phyloP scores from a whole-genome alignment of 2,797 vertebrate genomes.

The Pterois miles region DNA sequence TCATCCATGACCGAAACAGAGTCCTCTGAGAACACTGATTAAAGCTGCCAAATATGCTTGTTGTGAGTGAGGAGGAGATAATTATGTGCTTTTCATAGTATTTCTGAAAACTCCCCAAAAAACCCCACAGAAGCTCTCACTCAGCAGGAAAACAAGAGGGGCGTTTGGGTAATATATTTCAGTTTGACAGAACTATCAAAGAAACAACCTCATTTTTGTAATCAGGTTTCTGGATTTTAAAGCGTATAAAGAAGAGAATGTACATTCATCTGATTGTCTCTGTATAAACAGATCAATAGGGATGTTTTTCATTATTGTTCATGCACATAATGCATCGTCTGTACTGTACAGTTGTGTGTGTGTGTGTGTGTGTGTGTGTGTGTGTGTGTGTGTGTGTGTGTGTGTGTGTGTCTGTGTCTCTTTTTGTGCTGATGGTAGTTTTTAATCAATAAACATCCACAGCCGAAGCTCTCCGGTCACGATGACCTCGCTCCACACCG shows the following conservation, averaged over 20 bases:
- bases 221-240: background rate
- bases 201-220: background rate
- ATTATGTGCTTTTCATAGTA: background rate
- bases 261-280: background rate
- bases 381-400: background rate
- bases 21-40: background rate
- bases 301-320: background rate
- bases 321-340: background rate
- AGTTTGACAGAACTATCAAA: no score
- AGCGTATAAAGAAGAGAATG: background rate
- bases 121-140: background rate
- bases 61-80: background rate
- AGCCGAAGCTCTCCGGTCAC: background rate
- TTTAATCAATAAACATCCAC: constrained; percentile 44
- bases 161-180: background rate
- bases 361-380: background rate
- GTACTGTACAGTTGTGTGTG: background rate
- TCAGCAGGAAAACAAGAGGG: background rate
- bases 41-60: background rate
- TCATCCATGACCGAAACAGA: no score
- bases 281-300: background rate
- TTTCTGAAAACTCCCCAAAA: background rate
- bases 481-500: background rate
- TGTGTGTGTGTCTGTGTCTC: background rate
- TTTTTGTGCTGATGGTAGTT: background rate